Base-by-base conservation (phyloP, 2,888 invertebrate species). In the Eristalis tenax region DNA sequence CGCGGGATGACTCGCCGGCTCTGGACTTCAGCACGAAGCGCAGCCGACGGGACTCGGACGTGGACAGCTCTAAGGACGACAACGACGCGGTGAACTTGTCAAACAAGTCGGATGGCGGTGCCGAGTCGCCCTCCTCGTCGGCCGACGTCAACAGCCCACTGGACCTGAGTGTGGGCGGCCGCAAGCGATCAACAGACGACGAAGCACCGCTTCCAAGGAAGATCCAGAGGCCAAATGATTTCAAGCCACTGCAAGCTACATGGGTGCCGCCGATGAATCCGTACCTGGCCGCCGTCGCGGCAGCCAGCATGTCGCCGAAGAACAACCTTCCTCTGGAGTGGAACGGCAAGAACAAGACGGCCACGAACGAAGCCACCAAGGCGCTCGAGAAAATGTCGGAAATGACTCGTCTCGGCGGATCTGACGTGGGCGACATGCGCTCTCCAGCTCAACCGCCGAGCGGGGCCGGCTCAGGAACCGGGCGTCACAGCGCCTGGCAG, bases 331-430 rank as follows among this genome's bases (percentile, higher is more conserved):
- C 94, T 15, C 92, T 93, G 13, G 95, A 95, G 57, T 97, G 96
- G 97, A 97, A 96, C 91, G 97, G 97, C 43, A 96, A 97, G 93
- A 93, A 96, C 89, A 97, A 97, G 91, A 94, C 96, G 93, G 95
- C 95, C 28, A 96, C 97, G 0, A 97, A 95, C 90, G 97, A 97
- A 90, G 97, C 97, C 0, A 96, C 96, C 15, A 98, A 97, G 92
- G 97, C 98, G 8, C 93, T 98, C 76, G 98, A 98, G 91, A 97
- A 98, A 92, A 97, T 98, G 97, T 97, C 97, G 90, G 97, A 98
- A 91, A 94, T 98, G 90, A 97, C 97, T 90, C 96, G 97, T 91
- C 93, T 97, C 38, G 97, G 97, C 4, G 96, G 96, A 3, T 89
- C 84, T 2, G 74, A 76, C 28, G 96, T 96, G 87, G 96, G 96